Evolutionary conservation across 2,113 vertebrate genomes (phyloP), one percentile per base, ranked within the genome.

Genomic region (Dascyllus trimaculatus): DNA sequence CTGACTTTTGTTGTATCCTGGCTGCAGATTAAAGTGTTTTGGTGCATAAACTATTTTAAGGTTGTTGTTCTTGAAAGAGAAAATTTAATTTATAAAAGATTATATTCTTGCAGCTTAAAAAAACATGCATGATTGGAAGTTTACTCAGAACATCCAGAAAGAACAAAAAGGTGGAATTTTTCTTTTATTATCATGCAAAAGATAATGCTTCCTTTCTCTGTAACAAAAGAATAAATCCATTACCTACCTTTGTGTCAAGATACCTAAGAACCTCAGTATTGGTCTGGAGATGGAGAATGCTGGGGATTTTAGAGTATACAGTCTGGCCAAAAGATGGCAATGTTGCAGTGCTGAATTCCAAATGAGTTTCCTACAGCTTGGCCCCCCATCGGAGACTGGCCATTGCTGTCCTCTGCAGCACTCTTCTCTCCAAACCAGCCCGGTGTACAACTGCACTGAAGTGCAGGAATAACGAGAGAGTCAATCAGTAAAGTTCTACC

Each of bases 281-380:
- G 65, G 54, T 82, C 61, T 82, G 45, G 53, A 78, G 69, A 78
- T 70, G 62, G 43, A 71, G 77, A 26, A 67, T 86, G 32, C 40
- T 54, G 52, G 61, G 52, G 51, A 74, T 81, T 77, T 85, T 67
- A 68, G 79, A 89, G 78, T 96, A 85, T 93, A 52, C 93, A 54
- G 68, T 88, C 83, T 93, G 85, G 89, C 97, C 97, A 95, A 96
- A 96, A 98, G 97, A 96, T 97, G 97, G 97, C 97, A 97, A 94
- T 98, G 96, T 98, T 97, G 97, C 94, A 90, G 95, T 97, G 91
- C 95, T 89, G 93, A 96, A 96, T 94, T 91, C 84, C 80, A 93
- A 93, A 85, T 79, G 35, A 84, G 76, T 77, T 84, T 84, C 74
- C 81, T 24, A 63, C 60, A 57, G 38, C 62, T 43, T 87, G 79